These are phyloP conservation scores for Calephelis nemesis DNA, from an alignment of 1,140 invertebrate genomes.

Conservation along the genomic window DNA sequence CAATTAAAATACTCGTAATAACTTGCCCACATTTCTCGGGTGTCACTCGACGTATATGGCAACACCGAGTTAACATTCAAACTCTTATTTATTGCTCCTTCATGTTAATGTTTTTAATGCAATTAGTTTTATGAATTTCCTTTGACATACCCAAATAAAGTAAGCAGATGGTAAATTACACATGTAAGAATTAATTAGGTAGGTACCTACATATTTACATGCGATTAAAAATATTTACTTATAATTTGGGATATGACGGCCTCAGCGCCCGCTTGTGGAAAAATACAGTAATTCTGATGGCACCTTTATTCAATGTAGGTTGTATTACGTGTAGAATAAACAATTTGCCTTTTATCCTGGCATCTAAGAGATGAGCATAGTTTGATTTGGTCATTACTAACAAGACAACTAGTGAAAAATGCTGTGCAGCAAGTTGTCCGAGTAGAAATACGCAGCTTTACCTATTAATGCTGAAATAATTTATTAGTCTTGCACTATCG, in stretches of 20 bases:
- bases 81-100: not conserved
- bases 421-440: no score
- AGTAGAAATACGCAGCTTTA: no score
- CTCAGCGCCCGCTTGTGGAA: no score
- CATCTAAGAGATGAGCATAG: no score
- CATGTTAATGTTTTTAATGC: not conserved
- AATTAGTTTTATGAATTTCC: not conserved
- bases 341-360: no score
- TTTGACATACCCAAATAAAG: not conserved
- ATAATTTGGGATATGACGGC: not conserved
- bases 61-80: not conserved
- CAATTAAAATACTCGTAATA: conserved; percentile 7
- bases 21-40: not conserved
- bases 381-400: no score
- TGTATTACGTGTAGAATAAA: no score
- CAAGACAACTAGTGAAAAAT: no score
- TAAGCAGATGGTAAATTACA: conserved; percentile 2
- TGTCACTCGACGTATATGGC: not conserved
- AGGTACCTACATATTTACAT: not conserved
- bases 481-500: no score
- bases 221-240: not conserved
- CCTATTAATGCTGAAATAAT: no score
- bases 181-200: not conserved
- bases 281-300: not conserved
- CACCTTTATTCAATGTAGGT: no score